Evolutionary conservation across 2,797 vertebrate species (phyloP), one percentile per base, ranked within the genome.

Genomic region (Phataginus tetradactyla): DNA sequence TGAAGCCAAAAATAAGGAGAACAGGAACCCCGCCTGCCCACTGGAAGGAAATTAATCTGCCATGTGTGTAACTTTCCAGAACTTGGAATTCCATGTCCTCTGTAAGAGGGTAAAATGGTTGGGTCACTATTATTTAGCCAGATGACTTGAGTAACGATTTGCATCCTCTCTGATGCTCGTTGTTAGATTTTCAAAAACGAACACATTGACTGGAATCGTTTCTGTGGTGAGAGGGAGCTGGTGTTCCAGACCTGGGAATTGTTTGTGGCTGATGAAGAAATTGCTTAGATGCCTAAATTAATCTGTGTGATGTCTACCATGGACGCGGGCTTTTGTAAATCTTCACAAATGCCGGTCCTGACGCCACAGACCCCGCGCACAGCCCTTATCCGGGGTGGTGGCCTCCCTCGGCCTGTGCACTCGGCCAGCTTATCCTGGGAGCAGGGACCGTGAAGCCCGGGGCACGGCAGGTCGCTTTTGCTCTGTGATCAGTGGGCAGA

Each of bases 351-450:
- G 20, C 15, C 1, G 0, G 32, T 45, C 59, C 79, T 32, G 75
- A 21, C 0, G 32, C 53, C 59, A 75, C 1, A 2, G 39, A 59
- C 57, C 25, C 2, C 0, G 49, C 0, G 0, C 21, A 1, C 1
- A 5, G 84, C 77, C 64, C 0, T 0, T 1, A 2, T 9, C 0
- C 1, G 9, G 27, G 32, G 49, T 3, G 27, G 75, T 4, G 90
- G 84, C 79, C 51, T 71, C n/a, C 3, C 20, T n/a, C 23, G 74
- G 51, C 79, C 90, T 74, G 39, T 1, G 7, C 29, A 45, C 63
- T 10, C 1, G 4, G 45, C 15, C 55, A 37, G 74, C 77, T 59
- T 25, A 17, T 39, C n/a, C 71, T 0, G 42, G 79, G 72, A 92
- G 55, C 34, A 49, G 59, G 8, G 20, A 20, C n/a, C 20, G 1